Evolutionary conservation across 1,140 invertebrate species (phyloP), one percentile per base, ranked within the genome.

Genomic region (Mercenaria mercenaria): DNA sequence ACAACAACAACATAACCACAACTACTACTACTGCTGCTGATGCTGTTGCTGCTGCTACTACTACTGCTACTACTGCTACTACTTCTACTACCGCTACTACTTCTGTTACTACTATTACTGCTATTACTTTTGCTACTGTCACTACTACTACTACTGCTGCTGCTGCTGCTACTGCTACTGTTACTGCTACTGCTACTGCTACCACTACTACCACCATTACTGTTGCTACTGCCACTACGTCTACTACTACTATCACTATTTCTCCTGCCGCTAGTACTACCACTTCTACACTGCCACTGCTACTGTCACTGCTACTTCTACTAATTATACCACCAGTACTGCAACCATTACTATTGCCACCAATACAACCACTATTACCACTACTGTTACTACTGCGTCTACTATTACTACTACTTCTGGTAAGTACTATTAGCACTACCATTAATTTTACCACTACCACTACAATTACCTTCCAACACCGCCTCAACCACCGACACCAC

Each of bases 171-270:
- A 34, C 61, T 67, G 23, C 61, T 67, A 23, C 61, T 67, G 23
- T 23, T 67, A 23, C 61, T 67, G 61, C 61, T 67, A 23, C 61
- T 67, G 61, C 61, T 67, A 67, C 61, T 67, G 61, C 32, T 67
- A 34, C 32, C 23, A 23, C 61, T 67, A 34, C 61, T 67, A 23
- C 61, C 23, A 34, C 61, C 23, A 8, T 23, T 67, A 34, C 32
- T 67, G 32, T n/a, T 67, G 23, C 61, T 67, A 10, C 61, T 47
- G 18, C 43, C 18, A 47, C 43, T 67, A 23, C 61, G 8, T 10
- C 61, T 67, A 26, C 61, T 67, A 67, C 61, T 67, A 34, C 61
- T 67, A n/a, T 23, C 23, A 34, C 61, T 67, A n/a, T 10, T 67
- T 8, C 61, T 67, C 8, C 61, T 67, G 61, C 61, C 23, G 23